Base-by-base conservation (phyloP, 2,797 vertebrate species). In the Eulemur coronatus region DNA sequence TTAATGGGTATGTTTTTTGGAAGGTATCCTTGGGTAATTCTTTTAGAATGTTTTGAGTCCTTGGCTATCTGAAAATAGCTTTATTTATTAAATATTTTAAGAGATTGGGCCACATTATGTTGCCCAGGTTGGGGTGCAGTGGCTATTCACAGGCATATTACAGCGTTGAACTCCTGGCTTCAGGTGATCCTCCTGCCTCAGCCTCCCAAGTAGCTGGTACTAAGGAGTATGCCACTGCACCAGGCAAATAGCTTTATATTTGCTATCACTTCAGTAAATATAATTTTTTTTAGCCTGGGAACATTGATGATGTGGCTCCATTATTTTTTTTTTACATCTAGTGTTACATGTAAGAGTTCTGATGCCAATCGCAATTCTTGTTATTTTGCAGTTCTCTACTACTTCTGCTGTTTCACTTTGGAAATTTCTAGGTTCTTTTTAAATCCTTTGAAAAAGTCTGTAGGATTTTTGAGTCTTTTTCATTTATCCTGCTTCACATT, bases 211-310 rank as follows among this genome's bases (percentile, higher is more conserved):
- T 76, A 52, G 48, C 33, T 76, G 12, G 48, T 20, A 76, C 20
- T 52, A 35, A 22, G 22, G 33, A 35, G 20, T 43, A 30, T 8
- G 48, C 73, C n/a, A 76, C 20, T 20, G 18, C 48, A 50, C 33
- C 41, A 30, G 70, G 70, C 70, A 46, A 73, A 75, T 33, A 17
- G 72, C 43, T 48, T 69, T 38, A 38, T 73, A 92, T 82, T 76
- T 88, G 78, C 50, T 91, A 81, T 76, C 41, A 76, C 89, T 52
- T 95, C 11, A 78, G 14, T 82, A 92, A 84, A 88, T 69, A 28
- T 10, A 61, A 75, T 85, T 52, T 84, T 84, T 46, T 28, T 59
- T 59, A 26, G 89, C 35, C 52, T 35, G 52, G 52, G 26, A 79
- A 78, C 52, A 63, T 52, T 89, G 78, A 84, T 75, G 38, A 46